Evolutionary conservation across 2,888 invertebrate genomes (phyloP).

Genomic region (Piscicola geometra): DNA sequence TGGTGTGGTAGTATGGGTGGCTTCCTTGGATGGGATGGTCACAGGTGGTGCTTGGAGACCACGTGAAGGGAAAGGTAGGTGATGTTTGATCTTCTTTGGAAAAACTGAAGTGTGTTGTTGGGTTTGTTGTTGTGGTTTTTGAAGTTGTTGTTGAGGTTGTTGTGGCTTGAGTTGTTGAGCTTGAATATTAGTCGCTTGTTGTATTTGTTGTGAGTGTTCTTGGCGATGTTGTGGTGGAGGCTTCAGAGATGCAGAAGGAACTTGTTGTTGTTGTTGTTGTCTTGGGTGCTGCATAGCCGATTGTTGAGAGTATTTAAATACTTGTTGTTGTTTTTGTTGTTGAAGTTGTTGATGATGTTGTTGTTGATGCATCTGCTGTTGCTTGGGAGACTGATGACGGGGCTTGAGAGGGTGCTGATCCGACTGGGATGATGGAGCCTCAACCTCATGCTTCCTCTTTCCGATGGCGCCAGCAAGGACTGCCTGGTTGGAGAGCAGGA

Average conservation of each 20-base stretch:
- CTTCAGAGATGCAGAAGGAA: not conserved
- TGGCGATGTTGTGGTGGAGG: not conserved
- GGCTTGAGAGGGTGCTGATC: no score
- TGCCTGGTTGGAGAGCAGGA: no score
- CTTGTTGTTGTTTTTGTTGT: slow-evolving; percentile 8
- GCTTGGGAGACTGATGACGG: not conserved
- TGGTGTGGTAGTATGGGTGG: no score
- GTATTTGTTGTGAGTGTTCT: not conserved
- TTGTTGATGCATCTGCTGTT: not conserved
- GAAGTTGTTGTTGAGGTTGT: not conserved
- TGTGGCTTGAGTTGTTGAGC: not conserved
- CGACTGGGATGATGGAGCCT: no score
- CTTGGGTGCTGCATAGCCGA: not conserved
- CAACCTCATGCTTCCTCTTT: no score
- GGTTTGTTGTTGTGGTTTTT: not conserved
- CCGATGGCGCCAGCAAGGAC: no score
- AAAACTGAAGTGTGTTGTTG: not conserved
- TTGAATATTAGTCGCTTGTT: not conserved
- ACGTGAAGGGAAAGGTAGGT: no score
- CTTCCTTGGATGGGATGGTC: no score
- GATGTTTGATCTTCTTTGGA: no score
- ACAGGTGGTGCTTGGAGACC: no score
- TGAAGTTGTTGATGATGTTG: not conserved
- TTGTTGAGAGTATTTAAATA: not conserved
- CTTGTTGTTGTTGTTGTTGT: slow-evolving; percentile 6